Percentiles rank a stretch among this genome's conserved stretches.
Evolutionary conservation across 1,140 invertebrate genomes (phyloP).

Genomic region (Neodiprion pinetum): DNA sequence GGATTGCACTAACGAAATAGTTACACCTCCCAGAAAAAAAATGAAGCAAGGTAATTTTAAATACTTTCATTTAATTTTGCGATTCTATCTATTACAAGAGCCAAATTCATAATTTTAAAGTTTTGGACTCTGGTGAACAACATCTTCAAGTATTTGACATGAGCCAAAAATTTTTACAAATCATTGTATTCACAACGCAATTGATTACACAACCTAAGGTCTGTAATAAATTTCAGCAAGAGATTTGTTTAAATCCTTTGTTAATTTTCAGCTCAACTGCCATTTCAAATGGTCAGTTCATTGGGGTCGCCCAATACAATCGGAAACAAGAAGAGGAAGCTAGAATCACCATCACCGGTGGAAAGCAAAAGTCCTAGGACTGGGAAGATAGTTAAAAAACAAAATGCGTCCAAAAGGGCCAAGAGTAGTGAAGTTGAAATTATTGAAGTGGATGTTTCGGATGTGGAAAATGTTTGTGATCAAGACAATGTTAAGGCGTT

Average conservation of each 20-base stretch:
- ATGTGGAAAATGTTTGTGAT: slow-evolving; percentile 19
- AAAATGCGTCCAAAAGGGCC: slow-evolving; percentile 30
- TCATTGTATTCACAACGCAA: slow-evolving; percentile 16
- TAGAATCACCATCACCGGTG: slow-evolving; percentile 37
- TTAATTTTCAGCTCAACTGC: slow-evolving; percentile 47
- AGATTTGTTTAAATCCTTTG: slow-evolving; percentile 22
- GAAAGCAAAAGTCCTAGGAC: slow-evolving; percentile 44
- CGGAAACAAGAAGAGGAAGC: slow-evolving; percentile 52
- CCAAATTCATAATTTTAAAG: not conserved
- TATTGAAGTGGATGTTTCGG: not conserved
- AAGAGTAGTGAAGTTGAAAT: not conserved
- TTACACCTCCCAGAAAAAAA: slow-evolving; percentile 37
- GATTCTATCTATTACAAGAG: not conserved
- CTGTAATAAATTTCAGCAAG: too few species aligned
- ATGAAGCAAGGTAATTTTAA: slow-evolving; percentile 50
- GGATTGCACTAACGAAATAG: slow-evolving; percentile 33
- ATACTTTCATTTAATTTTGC: not conserved
- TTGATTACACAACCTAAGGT: slow-evolving; percentile 17
- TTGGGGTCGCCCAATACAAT: slow-evolving; percentile 34
- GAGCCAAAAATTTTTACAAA: slow-evolving; percentile 7
- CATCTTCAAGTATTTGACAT: not conserved
- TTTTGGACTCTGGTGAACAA: not conserved
- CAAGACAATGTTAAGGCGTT: slow-evolving; percentile 22
- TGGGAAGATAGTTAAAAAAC: slow-evolving; percentile 46
- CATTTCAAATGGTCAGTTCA: slow-evolving; percentile 49